Evolutionary conservation across 2,797 vertebrate species (phyloP).

Genomic region (Ctenosaura bakeri): DNA sequence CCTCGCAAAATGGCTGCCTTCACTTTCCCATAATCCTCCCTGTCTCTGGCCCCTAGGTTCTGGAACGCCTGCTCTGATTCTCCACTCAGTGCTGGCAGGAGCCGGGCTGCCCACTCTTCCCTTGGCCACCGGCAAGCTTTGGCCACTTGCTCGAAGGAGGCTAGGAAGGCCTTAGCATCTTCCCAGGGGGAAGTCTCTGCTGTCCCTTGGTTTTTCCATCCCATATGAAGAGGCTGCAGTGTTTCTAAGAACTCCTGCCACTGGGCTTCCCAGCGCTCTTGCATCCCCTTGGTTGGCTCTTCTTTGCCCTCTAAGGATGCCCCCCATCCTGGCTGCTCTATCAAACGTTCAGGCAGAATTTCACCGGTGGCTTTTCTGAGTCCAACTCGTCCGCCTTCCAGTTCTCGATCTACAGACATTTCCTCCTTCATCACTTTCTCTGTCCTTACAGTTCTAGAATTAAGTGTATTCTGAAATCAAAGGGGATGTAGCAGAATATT

Average conservation of each 20-base stretch:
- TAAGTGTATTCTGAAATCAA: not conserved
- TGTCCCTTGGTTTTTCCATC: not conserved
- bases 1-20: too few species aligned
- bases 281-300: not conserved
- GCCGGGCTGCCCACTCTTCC: too few species aligned
- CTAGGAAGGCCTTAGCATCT: not conserved
- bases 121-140: too few species aligned
- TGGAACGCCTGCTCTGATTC: too few species aligned
- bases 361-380: not conserved
- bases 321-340: not conserved
- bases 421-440: not conserved
- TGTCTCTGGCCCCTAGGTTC: too few species aligned
- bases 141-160: constrained; percentile 11
- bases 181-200: not conserved
- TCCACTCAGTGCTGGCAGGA: too few species aligned
- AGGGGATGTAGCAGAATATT: not conserved
- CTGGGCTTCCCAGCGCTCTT: not conserved
- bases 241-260: constrained; percentile 9
- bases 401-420: not conserved
- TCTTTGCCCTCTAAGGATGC: not conserved
- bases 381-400: rapidly evolving
- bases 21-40: too few species aligned
- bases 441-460: not conserved
- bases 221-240: not conserved
- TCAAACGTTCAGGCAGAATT: not conserved